Percentiles rank a stretch among this genome's conserved stretches.
Evolutionary conservation across 1,140 invertebrate genomes (phyloP).

Genomic region (Frieseomelitta varia): DNA sequence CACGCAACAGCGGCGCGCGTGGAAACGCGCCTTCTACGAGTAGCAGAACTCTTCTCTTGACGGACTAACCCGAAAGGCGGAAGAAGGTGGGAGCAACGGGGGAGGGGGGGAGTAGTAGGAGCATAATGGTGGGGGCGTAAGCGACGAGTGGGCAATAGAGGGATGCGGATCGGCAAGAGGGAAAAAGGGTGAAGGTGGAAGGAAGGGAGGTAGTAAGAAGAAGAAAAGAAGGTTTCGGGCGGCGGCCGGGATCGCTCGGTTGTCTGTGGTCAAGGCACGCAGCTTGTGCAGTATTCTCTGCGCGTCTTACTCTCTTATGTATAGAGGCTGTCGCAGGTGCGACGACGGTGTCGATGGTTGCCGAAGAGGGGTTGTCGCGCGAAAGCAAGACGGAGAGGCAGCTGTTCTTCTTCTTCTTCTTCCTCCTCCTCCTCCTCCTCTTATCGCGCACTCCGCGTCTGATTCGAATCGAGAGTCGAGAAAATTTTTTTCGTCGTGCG

Average conservation of each 20-base stretch:
- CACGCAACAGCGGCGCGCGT: constrained; percentile 74
- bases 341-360: not conserved
- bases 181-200: constrained; percentile 17
- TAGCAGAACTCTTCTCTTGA: constrained; percentile 65
- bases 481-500: not conserved
- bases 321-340: constrained; percentile 18
- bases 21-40: constrained; percentile 72
- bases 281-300: constrained; percentile 71
- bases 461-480: not conserved
- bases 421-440: too few relatives aligned
- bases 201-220: constrained; percentile 55
- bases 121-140: constrained; percentile 49
- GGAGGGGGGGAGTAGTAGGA: constrained; percentile 3
- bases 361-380: not conserved
- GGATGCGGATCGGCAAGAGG: constrained; percentile 32
- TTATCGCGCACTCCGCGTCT: too few relatives aligned
- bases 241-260: constrained; percentile 72
- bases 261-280: constrained; percentile 81
- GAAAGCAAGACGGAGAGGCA: not conserved
- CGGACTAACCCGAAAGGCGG: constrained; percentile 57
- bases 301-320: constrained; percentile 60
- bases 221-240: constrained; percentile 74
- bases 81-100: constrained; percentile 14
- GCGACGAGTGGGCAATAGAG: constrained; percentile 38
- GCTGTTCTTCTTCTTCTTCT: too few relatives aligned